These are phyloP conservation scores for Diaprepes abbreviatus DNA, from an alignment of 2,888 invertebrate genomes.

Conservation along the genomic window DNA sequence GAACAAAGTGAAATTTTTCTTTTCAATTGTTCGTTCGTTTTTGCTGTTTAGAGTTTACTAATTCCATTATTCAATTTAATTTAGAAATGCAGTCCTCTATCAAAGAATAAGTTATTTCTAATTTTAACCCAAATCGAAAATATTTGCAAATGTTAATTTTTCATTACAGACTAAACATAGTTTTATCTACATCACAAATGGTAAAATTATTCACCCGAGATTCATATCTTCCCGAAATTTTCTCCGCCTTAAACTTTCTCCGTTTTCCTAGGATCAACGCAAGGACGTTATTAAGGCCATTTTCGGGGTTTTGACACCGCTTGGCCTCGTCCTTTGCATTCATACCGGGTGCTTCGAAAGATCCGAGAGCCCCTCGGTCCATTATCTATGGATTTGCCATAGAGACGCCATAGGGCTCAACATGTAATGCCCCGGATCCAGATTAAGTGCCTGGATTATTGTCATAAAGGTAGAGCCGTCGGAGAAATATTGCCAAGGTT, in stretches of 20 bases:
- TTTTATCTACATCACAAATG: neutral
- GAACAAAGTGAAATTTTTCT: too few species aligned
- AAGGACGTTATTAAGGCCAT: conserved; percentile 38
- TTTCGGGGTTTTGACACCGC: conserved; percentile 24
- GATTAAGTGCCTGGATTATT: conserved; percentile 54
- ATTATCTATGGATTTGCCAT: conserved; percentile 52
- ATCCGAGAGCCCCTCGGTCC: conserved; percentile 36
- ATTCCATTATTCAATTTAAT: too few species aligned
- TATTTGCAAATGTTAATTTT: too few species aligned
- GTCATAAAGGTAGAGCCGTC: conserved; percentile 47
- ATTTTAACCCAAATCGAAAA: too few species aligned
- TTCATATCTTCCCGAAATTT: conserved; percentile 16
- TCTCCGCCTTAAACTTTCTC: conserved; percentile 25
- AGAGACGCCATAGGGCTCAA: conserved; percentile 49
- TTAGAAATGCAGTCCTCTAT: too few species aligned
- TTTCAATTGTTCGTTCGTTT: too few species aligned
- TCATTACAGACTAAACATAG: neutral
- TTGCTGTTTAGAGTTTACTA: too few species aligned
- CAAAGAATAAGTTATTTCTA: too few species aligned
- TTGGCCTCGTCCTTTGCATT: conserved; percentile 41
- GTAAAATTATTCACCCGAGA: conserved; percentile 17
- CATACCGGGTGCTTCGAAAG: conserved; percentile 38
- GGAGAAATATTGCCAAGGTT: conserved; percentile 37
- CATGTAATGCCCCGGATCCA: conserved; percentile 51
- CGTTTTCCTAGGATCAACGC: conserved; percentile 34